These are phyloP conservation scores for Fistularia tabacaria DNA, from an alignment of 2,797 vertebrate genomes.

Conservation along the genomic window DNA sequence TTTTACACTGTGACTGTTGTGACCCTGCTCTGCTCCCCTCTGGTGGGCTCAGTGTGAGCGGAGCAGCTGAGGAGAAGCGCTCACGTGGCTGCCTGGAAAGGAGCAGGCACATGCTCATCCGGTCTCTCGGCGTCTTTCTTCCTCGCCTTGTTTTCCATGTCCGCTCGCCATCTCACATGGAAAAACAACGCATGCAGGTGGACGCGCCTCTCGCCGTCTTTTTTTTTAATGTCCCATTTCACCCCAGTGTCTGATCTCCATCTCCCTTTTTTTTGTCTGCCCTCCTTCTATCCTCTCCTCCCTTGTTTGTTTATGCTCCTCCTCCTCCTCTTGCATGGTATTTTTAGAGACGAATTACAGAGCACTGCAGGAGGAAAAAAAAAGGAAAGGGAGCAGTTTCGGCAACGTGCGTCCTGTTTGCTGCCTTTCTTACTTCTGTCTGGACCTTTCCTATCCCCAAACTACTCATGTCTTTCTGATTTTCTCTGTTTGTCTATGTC, in stretches of 20 bases:
- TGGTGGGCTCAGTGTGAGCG: slow-evolving; percentile 56
- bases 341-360: slow-evolving; percentile 75
- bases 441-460: slow-evolving; percentile 28
- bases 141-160: slow-evolving; percentile 2
- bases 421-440: slow-evolving; percentile 40
- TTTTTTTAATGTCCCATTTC: slow-evolving; percentile 8
- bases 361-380: slow-evolving; percentile 53
- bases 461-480: slow-evolving; percentile 20
- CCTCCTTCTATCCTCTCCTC: slow-evolving; percentile 39
- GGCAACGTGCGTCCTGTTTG: slow-evolving; percentile 62
- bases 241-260: not conserved
- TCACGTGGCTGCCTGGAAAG: slow-evolving; percentile 69
- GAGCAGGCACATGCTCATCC: slow-evolving; percentile 51
- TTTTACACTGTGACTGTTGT: slow-evolving; percentile 40
- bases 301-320: slow-evolving; percentile 61
- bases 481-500: slow-evolving; percentile 28
- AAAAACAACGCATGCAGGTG: slow-evolving; percentile 34
- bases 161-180: slow-evolving; percentile 26
- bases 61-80: slow-evolving; percentile 63
- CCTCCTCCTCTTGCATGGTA: slow-evolving; percentile 64
- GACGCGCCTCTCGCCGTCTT: slow-evolving; percentile 22
- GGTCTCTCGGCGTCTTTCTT: slow-evolving; percentile 10
- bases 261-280: slow-evolving; percentile 2
- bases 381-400: slow-evolving; percentile 58
- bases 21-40: slow-evolving; percentile 57